Evolutionary conservation across 2,888 invertebrate species (phyloP).

Genomic region (Leucoma salicis): DNA sequence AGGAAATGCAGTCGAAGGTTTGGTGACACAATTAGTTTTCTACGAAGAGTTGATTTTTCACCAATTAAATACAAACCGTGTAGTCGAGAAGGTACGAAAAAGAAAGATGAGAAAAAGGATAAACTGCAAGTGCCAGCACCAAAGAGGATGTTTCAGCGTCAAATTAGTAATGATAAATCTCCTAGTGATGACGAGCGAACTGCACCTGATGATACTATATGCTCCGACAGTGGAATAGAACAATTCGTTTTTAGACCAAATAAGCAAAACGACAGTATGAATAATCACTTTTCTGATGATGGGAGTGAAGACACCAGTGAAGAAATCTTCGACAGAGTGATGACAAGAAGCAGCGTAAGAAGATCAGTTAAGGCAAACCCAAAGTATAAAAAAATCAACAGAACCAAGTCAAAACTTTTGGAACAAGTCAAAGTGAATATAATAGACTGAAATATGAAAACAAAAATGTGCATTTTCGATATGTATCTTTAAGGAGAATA

Average conservation of each 20-base stretch:
- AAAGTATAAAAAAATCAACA: conserved; percentile 76
- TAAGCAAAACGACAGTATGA: conserved; percentile 74
- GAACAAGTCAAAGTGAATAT: conserved; percentile 75
- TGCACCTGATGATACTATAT: conserved; percentile 48
- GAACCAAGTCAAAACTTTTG: conserved; percentile 70
- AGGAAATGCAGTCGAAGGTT: conserved; percentile 72
- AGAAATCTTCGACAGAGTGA: conserved; percentile 73
- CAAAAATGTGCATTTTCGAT: no score
- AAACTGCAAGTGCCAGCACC: conserved; percentile 55
- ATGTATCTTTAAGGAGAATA: no score
- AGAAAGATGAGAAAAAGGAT: conserved; percentile 68
- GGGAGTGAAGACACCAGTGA: conserved; percentile 78
- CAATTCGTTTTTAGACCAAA: conserved; percentile 60
- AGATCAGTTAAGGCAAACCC: conserved; percentile 75
- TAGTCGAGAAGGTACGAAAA: conserved; percentile 56
- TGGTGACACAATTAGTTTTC: conserved; percentile 73
- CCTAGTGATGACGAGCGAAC: conserved; percentile 65
- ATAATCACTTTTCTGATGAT: conserved; percentile 75
- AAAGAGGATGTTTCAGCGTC: conserved; percentile 49
- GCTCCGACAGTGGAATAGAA: conserved; percentile 58
- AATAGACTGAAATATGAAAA: conserved; percentile 45
- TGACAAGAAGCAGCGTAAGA: conserved; percentile 71
- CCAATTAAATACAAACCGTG: conserved; percentile 74
- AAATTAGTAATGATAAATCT: conserved; percentile 57
- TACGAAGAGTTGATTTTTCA: conserved; percentile 73